Conservation (phyloP, 2,113 vertebrate genomes). For the Cyprinodon brontotheroides region DNA sequence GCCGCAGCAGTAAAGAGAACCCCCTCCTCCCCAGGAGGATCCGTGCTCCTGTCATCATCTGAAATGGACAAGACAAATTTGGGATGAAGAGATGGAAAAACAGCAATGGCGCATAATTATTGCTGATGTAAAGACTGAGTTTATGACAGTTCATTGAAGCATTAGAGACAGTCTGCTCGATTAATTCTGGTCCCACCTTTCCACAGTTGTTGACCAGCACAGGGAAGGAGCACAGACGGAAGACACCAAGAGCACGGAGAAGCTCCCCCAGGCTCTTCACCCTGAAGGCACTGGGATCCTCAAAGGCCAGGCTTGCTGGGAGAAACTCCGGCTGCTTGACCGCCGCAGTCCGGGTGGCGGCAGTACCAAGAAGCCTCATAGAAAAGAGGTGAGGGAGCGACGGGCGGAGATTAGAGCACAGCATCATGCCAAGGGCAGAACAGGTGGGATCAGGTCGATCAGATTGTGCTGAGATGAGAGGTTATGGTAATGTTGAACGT, state of each 20-base stretch:
- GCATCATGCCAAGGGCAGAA: constrained; percentile 29
- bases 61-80: not conserved
- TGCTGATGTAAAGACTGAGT: too few species aligned
- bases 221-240: constrained; percentile 81
- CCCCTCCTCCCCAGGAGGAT: constrained; percentile 77
- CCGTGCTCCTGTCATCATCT: constrained; percentile 81
- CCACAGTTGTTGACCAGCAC: constrained; percentile 78
- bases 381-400: constrained; percentile 40
- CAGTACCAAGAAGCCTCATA: constrained; percentile 42
- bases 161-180: not conserved
- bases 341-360: constrained; percentile 14
- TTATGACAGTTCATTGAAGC: not conserved
- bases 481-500: not conserved
- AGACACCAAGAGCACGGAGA: constrained; percentile 76
- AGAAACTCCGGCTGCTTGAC: constrained; percentile 7
- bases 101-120: not conserved
- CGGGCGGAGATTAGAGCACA: constrained; percentile 45
- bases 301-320: constrained; percentile 61
- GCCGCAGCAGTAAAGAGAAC: constrained; percentile 76
- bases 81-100: not conserved
- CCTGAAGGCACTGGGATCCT: constrained; percentile 79
- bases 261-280: constrained; percentile 80
- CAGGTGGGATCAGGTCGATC: not conserved
- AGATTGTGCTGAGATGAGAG: not conserved
- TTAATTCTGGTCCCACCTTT: constrained; percentile 70